These are phyloP conservation scores for Cryptocheilus praepositus DNA, from an alignment of 2,888 invertebrate genomes.

Conservation along the genomic window DNA sequence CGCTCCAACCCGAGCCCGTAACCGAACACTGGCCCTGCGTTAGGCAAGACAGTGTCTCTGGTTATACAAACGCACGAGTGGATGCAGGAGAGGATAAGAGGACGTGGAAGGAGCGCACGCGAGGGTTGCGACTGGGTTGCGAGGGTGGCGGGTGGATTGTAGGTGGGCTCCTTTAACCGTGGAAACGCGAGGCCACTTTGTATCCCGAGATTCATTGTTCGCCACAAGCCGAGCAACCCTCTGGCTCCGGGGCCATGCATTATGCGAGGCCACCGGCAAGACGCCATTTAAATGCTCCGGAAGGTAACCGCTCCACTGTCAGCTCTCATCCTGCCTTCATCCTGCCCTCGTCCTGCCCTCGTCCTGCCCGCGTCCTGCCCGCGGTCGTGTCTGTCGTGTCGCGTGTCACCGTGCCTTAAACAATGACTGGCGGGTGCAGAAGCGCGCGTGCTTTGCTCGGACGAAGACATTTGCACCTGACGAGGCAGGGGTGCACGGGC, in stretches of 20 bases:
- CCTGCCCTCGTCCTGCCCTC: no score
- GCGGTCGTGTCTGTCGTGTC: conserved; percentile 45
- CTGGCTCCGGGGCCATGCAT: conserved; percentile 49
- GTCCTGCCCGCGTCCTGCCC: conserved; percentile 45
- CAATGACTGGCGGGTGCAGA: conserved; percentile 31
- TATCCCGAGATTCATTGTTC: conserved; percentile 58
- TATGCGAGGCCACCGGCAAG: conserved; percentile 49
- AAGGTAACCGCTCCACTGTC: conserved; percentile 50
- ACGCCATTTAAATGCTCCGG: conserved; percentile 54
- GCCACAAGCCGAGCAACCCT: conserved; percentile 46
- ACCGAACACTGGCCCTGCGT: conserved; percentile 25
- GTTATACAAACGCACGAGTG: conserved; percentile 29
- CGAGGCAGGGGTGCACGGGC: no score
- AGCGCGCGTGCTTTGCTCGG: conserved; percentile 27
- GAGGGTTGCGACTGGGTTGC: not conserved
- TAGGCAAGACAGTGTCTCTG: conserved; percentile 33
- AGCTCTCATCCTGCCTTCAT: conserved; percentile 45
- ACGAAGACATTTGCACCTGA: conserved; percentile 27
- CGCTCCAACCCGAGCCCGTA: not conserved
- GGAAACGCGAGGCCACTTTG: conserved; percentile 51
- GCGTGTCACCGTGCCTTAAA: conserved; percentile 51
- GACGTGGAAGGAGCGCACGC: not conserved
- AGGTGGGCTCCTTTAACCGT: conserved; percentile 32
- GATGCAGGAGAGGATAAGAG: not conserved
- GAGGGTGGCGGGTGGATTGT: conserved; percentile 18